Percentiles rank a stretch among this genome's conserved stretches.
Conservation (phyloP, 2,113 vertebrate genomes). For the Protobothrops flavoviridis region DNA sequence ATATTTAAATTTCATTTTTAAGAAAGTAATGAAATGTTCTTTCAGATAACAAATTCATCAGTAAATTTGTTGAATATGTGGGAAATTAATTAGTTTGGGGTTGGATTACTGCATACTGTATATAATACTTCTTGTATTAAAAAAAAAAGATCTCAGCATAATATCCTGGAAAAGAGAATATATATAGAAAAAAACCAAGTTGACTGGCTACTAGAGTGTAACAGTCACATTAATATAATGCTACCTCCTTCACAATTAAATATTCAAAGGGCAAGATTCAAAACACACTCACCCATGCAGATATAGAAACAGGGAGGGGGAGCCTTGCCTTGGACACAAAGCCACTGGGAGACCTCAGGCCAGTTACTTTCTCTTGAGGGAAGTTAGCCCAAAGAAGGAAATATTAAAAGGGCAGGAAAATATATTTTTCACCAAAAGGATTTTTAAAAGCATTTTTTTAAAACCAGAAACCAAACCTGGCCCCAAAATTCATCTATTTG, state of each 20-base stretch:
- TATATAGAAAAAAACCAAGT: not conserved
- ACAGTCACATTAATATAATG: not conserved
- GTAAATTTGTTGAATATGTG: not conserved
- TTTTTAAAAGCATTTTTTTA: too few relatives aligned
- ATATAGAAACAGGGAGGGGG: not conserved
- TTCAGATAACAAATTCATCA: not conserved
- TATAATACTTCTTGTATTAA: not conserved
- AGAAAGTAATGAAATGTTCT: not conserved
- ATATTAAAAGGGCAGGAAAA: too few relatives aligned
- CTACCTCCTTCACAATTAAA: not conserved
- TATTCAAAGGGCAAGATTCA: not conserved
- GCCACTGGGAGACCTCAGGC: not conserved
- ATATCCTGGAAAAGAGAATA: not conserved
- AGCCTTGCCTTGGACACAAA: not conserved
- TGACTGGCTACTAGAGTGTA: not conserved
- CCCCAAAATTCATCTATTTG: too few relatives aligned
- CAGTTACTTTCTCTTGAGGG: not conserved
- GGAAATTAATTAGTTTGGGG: not conserved
- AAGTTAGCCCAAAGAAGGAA: too few relatives aligned
- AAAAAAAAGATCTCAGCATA: not conserved
- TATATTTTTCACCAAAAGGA: too few relatives aligned
- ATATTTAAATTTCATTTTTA: not conserved
- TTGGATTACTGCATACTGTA: not conserved
- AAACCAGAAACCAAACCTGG: too few relatives aligned
- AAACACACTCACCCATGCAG: not conserved